Base-by-base conservation (phyloP, 1,140 invertebrate genomes). In the Meloidogyne exigua region DNA sequence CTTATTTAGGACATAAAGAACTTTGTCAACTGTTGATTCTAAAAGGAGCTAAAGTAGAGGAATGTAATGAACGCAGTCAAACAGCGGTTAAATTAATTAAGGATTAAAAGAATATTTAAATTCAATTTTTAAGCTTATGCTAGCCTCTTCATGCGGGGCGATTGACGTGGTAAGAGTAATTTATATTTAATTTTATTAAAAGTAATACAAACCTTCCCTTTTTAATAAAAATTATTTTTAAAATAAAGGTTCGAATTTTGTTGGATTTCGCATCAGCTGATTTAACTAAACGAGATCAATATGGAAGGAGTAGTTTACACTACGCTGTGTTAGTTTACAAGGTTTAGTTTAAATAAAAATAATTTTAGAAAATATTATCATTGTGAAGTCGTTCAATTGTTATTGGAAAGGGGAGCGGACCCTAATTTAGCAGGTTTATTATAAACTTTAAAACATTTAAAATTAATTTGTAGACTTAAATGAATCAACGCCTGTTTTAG, bases 321-420 rank as follows among this genome's bases (percentile, higher is more conserved):
- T 73, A 73, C 12, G 72, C 72, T 7, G 72, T 73, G 72, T 73
- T 64, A 13, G 0, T 36, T 18, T 36, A 23, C n/a, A n/a, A 18
- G 5, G 23, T 32, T 32, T 3, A 32, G 7, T 32, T 32, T 32
- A 32, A 32, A 9, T 25, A 68, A 36, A 36, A 36, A 68, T n/a
- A 68, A n/a, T 25, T 42, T 21, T 25, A 72, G 72, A 9, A 73
- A 73, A 73, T 73, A 73, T 73, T 73, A 73, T 32, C 72, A 73
- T 28, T 15, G 57, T 23, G 11, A 39, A 18, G 72, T 73, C 32
- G 72, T 73, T 12, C 72, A 73, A 62, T 65, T 73, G 21, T 65
- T 73, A 62, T 65, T 73, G 4, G 72, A 73, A 73, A 26, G 39
- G 13, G 72, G 72, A 2, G 72, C 72, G 18, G 57, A 73, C 9